Conservation (phyloP, 2,888 invertebrate genomes). For the Vanessa cardui region DNA sequence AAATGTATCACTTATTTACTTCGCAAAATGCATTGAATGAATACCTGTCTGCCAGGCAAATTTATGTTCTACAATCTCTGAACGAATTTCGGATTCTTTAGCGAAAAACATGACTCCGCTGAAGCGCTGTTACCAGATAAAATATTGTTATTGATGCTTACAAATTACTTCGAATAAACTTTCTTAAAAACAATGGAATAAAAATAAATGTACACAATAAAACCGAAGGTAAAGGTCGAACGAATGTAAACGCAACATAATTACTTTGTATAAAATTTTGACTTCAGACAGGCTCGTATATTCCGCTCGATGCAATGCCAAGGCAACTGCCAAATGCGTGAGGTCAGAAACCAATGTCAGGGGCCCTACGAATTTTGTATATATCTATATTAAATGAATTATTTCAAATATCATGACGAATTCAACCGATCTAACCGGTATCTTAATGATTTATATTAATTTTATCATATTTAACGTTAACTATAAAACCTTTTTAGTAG, state of each 20-base stretch:
- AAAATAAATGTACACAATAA: constrained; percentile 39
- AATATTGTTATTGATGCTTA: constrained; percentile 35
- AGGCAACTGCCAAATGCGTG: constrained; percentile 77
- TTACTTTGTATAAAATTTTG: constrained; percentile 59
- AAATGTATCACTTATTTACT: constrained; percentile 4
- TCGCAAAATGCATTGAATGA: constrained; percentile 5
- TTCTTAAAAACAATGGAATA: constrained; percentile 40
- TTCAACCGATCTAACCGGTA: background rate
- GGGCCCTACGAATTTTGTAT: constrained; percentile 72
- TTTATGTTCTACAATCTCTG: constrained; percentile 15
- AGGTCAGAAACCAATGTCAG: constrained; percentile 78
- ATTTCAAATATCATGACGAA: constrained; percentile 4
- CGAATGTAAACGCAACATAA: constrained; percentile 44
- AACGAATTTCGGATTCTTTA: constrained; percentile 19
- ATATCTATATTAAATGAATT: constrained; percentile 26
- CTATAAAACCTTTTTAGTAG: background rate
- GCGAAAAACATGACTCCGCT: constrained; percentile 19
- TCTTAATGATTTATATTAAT: background rate
- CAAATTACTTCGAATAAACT: constrained; percentile 35
- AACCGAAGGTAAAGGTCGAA: constrained; percentile 57
- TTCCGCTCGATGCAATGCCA: constrained; percentile 71
- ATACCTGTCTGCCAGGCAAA: constrained; percentile 14
- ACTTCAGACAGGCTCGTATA: constrained; percentile 50
- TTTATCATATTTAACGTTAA: background rate
- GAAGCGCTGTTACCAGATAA: constrained; percentile 28